Evolutionary conservation across 2,888 invertebrate genomes (phyloP).

Genomic region (Parthenolecanium corni): DNA sequence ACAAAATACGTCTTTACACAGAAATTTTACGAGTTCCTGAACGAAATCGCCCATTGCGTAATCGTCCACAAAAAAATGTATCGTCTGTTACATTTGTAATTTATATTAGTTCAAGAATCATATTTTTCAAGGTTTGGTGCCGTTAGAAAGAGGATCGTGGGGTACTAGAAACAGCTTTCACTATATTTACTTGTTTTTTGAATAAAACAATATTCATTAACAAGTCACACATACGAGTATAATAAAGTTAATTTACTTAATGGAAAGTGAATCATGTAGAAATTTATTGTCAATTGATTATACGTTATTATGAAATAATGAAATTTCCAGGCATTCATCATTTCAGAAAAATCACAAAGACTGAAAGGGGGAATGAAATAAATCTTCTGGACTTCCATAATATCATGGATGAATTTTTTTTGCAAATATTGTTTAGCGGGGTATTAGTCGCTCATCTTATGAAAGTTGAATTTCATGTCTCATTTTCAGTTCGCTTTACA

Average conservation of each 20-base stretch:
- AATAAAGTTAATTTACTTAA: constrained; percentile 1
- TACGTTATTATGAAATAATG: neutral
- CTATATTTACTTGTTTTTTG: constrained; percentile 4
- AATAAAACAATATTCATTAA: constrained; percentile 1
- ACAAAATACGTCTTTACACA: too few relatives aligned
- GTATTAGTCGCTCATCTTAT: too few relatives aligned
- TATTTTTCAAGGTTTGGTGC: constrained; percentile 14
- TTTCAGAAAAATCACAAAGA: too few relatives aligned
- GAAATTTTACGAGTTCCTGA: too few relatives aligned
- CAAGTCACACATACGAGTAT: neutral
- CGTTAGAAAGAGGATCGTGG: neutral
- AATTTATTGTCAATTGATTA: too few relatives aligned
- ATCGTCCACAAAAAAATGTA: neutral
- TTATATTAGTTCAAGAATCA: constrained; percentile 13
- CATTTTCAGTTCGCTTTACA: too few relatives aligned
- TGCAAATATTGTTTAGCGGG: too few relatives aligned
- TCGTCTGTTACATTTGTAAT: neutral
- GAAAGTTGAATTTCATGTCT: too few relatives aligned
- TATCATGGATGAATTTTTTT: too few relatives aligned
- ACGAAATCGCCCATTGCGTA: neutral
- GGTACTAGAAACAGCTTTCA: constrained; percentile 10
- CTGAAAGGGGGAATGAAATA: too few relatives aligned
- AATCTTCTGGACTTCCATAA: too few relatives aligned
- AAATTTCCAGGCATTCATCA: too few relatives aligned
- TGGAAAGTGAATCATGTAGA: constrained; percentile 3